Percentiles rank a stretch among this genome's conserved stretches.
phyloP scores from a whole-genome alignment of 2,113 vertebrate genomes.

The Cephalopholis sonnerati region DNA sequence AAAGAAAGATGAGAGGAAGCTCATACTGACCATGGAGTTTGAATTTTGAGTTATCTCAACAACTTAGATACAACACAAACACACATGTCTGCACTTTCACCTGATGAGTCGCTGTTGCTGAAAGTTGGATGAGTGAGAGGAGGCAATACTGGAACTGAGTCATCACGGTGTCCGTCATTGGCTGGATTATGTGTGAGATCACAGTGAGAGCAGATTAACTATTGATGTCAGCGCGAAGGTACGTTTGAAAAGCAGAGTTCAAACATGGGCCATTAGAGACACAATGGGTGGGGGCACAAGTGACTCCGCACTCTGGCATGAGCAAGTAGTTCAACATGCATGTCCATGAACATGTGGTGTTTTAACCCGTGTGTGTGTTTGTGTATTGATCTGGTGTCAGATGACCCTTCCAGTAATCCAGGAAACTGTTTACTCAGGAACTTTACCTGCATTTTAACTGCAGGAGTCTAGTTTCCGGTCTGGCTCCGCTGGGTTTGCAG shows the following conservation, averaged over 20 bases:
- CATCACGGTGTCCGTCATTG: slow-evolving; percentile 1
- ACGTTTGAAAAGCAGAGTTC: not conserved
- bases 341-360: not conserved
- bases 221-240: not conserved
- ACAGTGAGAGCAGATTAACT: not conserved
- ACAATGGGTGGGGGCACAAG: not conserved
- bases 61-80: not conserved
- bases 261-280: not conserved
- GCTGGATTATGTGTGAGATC: slow-evolving; percentile 10
- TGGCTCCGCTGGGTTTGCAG: not conserved
- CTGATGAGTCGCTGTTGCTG: not conserved
- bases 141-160: not conserved
- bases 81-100: not conserved
- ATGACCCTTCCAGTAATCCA: not conserved
- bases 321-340: not conserved
- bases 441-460: not conserved
- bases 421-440: not conserved
- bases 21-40: not conserved
- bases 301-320: not conserved
- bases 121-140: not conserved
- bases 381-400: not conserved
- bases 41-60: not conserved
- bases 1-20: not conserved
- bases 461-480: not conserved
- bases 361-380: slow-evolving; percentile 7